Evolutionary conservation across 2,113 vertebrate genomes (phyloP).

Genomic region (Thinocorus orbignyianus): DNA sequence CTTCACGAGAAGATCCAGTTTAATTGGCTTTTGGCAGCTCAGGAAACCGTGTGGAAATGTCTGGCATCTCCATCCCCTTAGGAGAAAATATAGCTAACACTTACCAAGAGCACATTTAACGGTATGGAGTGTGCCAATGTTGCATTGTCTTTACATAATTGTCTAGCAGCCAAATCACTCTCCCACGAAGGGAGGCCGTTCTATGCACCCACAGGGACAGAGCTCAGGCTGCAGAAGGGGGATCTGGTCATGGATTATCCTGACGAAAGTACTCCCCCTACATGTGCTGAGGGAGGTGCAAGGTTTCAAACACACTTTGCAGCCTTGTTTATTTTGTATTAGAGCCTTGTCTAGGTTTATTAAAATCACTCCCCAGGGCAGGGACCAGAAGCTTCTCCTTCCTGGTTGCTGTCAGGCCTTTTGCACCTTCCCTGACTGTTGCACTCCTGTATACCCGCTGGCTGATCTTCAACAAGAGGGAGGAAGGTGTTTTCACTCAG

Average conservation of each 20-base stretch:
- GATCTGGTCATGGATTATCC: neutral
- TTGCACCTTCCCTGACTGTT: neutral
- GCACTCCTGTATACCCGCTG: neutral
- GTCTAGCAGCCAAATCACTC: neutral
- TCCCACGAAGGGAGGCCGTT: neutral
- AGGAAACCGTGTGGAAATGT: neutral
- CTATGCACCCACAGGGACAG: neutral
- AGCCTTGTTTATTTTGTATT: neutral
- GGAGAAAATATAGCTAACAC: neutral
- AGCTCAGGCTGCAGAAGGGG: neutral
- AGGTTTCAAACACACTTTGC: neutral
- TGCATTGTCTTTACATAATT: neutral
- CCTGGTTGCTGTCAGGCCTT: neutral
- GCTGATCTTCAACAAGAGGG: neutral
- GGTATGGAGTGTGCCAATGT: rapidly evolving
- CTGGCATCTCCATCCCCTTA: neutral
- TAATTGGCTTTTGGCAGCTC: neutral
- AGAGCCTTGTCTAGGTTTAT: neutral
- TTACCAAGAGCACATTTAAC: neutral
- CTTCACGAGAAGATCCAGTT: neutral
- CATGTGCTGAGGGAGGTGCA: neutral
- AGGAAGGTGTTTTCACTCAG: neutral
- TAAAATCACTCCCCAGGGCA: neutral
- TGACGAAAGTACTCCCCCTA: neutral
- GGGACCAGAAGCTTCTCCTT: neutral